phyloP scores from a whole-genome alignment of 2,113 vertebrate genomes.

The Passer montanus region DNA sequence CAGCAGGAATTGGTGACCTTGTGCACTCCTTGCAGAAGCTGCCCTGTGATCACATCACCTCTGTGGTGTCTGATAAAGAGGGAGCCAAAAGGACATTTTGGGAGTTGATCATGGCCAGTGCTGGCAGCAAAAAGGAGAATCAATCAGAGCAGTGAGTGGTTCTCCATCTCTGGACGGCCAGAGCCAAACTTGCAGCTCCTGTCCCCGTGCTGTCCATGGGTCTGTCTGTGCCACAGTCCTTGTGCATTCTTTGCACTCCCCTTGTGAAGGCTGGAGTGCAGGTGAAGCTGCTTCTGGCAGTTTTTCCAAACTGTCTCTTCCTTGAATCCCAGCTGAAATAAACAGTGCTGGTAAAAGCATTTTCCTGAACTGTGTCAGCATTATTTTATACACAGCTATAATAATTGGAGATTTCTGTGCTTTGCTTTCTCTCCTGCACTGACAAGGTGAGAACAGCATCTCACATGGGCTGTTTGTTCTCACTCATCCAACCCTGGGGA shows the following conservation, averaged over 20 bases:
- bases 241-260: neutral
- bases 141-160: neutral
- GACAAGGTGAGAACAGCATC: neutral
- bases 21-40: neutral
- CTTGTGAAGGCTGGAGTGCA: neutral
- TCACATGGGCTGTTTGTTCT: neutral
- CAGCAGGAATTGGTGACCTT: neutral
- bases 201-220: neutral
- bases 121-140: neutral
- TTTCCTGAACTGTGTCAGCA: neutral
- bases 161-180: neutral
- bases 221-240: neutral
- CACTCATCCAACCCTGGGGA: neutral
- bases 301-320: neutral
- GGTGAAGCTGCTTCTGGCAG: neutral
- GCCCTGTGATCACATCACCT: neutral
- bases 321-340: neutral
- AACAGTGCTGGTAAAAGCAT: neutral
- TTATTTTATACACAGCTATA: neutral
- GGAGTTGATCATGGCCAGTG: neutral
- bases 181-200: neutral
- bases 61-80: neutral
- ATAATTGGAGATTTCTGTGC: neutral
- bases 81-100: neutral
- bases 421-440: neutral